Evolutionary conservation across 2,888 invertebrate genomes (phyloP).

Genomic region (Trilocha varians): DNA sequence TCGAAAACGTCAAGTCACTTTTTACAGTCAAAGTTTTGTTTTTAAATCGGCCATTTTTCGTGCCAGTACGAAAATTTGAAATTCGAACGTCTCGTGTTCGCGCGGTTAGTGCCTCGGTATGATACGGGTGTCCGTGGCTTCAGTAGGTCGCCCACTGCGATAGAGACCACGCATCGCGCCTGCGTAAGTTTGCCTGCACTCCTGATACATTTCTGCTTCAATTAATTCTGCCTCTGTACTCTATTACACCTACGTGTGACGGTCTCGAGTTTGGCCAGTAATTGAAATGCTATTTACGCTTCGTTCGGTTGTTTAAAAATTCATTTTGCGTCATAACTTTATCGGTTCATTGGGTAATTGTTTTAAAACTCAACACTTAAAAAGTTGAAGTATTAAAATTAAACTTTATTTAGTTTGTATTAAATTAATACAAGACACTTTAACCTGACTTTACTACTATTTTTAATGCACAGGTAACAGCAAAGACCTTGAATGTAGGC

Average conservation of each 20-base stretch:
- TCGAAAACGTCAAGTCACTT: constrained; percentile 5
- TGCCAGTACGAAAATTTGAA: constrained; percentile 13
- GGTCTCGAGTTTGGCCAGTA: constrained; percentile 19
- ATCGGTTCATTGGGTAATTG: too few species aligned
- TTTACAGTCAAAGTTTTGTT: constrained; percentile 1
- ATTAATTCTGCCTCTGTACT: constrained; percentile 63
- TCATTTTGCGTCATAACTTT: too few species aligned
- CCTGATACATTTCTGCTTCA: constrained; percentile 68
- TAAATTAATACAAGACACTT: too few species aligned
- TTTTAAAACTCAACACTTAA: too few species aligned
- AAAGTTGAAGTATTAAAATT: too few species aligned
- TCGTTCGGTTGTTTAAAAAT: too few species aligned
- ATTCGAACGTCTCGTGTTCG: constrained; percentile 22
- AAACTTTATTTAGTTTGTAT: too few species aligned
- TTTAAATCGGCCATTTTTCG: not conserved
- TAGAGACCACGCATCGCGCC: constrained; percentile 47
- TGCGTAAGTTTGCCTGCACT: constrained; percentile 66
- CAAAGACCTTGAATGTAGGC: too few species aligned
- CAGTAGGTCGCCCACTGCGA: constrained; percentile 55
- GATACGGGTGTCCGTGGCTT: constrained; percentile 45
- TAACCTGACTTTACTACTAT: too few species aligned
- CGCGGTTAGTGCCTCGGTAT: constrained; percentile 16
- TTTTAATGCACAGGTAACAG: too few species aligned
- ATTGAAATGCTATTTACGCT: not conserved
- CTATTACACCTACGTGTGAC: constrained; percentile 53